Evolutionary conservation across 2,888 invertebrate species (phyloP).

Genomic region (Villa cingulata): DNA sequence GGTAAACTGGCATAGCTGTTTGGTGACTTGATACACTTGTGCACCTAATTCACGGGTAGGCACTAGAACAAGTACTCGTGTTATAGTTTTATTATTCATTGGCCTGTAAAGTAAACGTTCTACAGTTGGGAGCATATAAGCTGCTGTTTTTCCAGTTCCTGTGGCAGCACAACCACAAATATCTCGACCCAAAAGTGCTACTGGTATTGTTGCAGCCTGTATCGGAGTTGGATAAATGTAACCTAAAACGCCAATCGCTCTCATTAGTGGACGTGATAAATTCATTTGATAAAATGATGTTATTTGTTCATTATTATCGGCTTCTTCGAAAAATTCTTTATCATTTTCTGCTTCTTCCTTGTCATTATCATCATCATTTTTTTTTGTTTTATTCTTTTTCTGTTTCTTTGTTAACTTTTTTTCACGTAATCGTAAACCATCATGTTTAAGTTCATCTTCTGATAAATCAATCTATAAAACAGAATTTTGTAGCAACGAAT

Average conservation of each 20-base stretch:
- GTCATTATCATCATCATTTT: conserved; percentile 38
- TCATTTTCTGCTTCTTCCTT: conserved; percentile 37
- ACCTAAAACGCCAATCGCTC: conserved; percentile 76
- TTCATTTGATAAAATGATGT: conserved; percentile 90
- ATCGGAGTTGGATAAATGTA: conserved; percentile 94
- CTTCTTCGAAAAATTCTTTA: conserved; percentile 48
- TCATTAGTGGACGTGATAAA: conserved; percentile 81
- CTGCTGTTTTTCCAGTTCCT: conserved; percentile 95
- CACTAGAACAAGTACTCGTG: conserved; percentile 81
- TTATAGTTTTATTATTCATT: conserved; percentile 49
- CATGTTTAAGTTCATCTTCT: conserved; percentile 63
- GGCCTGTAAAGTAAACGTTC: conserved; percentile 86
- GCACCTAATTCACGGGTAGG: conserved; percentile 96
- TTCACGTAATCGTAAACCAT: conserved; percentile 52
- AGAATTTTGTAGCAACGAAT: background rate
- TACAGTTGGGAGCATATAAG: conserved; percentile 94
- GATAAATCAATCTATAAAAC: conserved; percentile 45
- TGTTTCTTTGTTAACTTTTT: conserved; percentile 44
- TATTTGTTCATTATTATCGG: conserved; percentile 47
- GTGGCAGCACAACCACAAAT: conserved; percentile 98
- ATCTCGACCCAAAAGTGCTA: conserved; percentile 83
- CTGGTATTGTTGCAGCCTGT: conserved; percentile 88
- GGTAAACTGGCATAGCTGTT: conserved; percentile 80
- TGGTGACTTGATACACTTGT: conserved; percentile 90
- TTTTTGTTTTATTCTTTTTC: conserved; percentile 31